Conservation (phyloP, 2,888 invertebrate genomes). For the Caenorhabditis sp. region DNA sequence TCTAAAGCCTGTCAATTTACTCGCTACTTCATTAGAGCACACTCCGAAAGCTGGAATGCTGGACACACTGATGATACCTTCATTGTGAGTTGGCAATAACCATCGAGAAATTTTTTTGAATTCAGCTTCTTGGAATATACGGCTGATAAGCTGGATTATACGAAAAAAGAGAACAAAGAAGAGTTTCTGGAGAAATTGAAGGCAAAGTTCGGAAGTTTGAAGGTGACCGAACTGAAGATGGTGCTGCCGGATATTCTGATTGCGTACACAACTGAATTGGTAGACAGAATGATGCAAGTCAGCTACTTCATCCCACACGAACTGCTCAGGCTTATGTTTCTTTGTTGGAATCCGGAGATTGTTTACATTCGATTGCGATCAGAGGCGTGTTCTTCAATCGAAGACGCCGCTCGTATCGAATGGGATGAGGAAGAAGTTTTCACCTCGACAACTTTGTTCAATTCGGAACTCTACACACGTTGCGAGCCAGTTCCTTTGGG, state of each 20-base stretch:
- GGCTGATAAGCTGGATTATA: conserved; percentile 33
- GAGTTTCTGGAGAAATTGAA: conserved; percentile 8
- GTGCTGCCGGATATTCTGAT: conserved; percentile 39
- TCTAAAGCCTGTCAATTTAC: neutral
- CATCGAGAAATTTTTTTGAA: neutral
- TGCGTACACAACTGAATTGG: conserved; percentile 15
- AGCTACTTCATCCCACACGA: conserved; percentile 32
- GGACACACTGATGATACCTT: conserved; percentile 13
- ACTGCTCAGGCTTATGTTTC: conserved; percentile 23
- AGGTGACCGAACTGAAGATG: conserved; percentile 29
- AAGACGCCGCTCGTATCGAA: conserved; percentile 43
- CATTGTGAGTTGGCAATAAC: conserved; percentile 12
- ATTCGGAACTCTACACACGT: conserved; percentile 9
- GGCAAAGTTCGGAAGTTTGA: conserved; percentile 23
- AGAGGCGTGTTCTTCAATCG: conserved; percentile 26
- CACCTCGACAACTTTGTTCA: conserved; percentile 26
- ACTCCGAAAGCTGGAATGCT: conserved; percentile 27
- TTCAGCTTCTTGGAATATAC: conserved; percentile 41
- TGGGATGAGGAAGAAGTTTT: conserved; percentile 51
- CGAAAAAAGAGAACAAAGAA: neutral
- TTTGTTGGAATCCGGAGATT: conserved; percentile 35
- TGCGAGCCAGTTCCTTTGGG: conserved; percentile 26
- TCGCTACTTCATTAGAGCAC: conserved; percentile 2
- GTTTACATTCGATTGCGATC: conserved; percentile 34
- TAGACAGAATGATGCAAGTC: conserved; percentile 18